Evolutionary conservation across 2,888 invertebrate species (phyloP).

Genomic region (Chorisops tibialis): DNA sequence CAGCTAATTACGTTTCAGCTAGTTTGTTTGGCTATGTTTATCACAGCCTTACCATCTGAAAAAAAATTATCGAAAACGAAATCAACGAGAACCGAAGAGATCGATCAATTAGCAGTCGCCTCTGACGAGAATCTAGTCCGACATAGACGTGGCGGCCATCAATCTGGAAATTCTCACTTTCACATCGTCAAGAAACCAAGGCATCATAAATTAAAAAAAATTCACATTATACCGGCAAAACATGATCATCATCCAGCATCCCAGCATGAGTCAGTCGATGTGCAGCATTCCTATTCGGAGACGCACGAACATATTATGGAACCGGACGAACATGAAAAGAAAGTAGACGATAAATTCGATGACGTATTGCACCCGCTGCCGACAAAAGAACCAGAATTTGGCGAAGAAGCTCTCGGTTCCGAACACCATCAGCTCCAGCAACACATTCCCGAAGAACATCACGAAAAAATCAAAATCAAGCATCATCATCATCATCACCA

Average conservation of each 20-base stretch:
- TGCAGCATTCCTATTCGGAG: slow-evolving; percentile 45
- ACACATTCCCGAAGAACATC: slow-evolving; percentile 36
- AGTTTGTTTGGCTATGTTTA: neutral
- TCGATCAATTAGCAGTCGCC: slow-evolving; percentile 33
- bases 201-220: slow-evolving; percentile 36
- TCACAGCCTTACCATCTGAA: neutral
- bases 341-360: slow-evolving; percentile 35
- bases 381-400: slow-evolving; percentile 32
- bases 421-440: slow-evolving; percentile 27
- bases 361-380: no score
- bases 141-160: slow-evolving; percentile 40
- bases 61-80: neutral
- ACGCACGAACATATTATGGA: slow-evolving; percentile 44
- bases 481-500: slow-evolving; percentile 67
- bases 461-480: slow-evolving; percentile 49
- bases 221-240: slow-evolving; percentile 36
- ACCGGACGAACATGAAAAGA: slow-evolving; percentile 25
- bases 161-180: no score
- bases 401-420: slow-evolving; percentile 28
- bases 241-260: no score
- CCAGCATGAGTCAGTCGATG: slow-evolving; percentile 19
- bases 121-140: slow-evolving; percentile 34
- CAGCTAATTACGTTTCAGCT: neutral
- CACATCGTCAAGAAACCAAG: slow-evolving; percentile 38
- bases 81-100: slow-evolving; percentile 53